Conservation (phyloP, 1,140 invertebrate species). For the Philaenus spumarius region DNA sequence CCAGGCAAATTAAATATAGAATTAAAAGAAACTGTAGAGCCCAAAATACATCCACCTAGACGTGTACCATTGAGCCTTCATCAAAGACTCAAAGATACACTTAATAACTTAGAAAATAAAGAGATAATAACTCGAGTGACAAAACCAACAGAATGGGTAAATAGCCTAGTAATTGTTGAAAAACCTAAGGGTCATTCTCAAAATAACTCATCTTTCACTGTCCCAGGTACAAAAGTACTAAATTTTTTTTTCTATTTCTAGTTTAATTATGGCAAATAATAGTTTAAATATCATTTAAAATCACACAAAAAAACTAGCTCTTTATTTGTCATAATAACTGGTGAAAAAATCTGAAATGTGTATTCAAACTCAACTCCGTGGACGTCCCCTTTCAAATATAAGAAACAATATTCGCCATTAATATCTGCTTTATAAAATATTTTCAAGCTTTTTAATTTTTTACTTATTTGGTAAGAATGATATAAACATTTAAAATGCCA, state of each 20-base stretch:
- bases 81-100: no score
- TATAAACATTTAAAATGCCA: not conserved
- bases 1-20: no score
- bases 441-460: not conserved
- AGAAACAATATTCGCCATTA: slow-evolving; percentile 2
- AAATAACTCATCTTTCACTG: not conserved
- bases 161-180: no score
- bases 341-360: not conserved
- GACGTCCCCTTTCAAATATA: not conserved
- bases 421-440: not conserved
- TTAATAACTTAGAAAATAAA: no score
- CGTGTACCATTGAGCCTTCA: no score
- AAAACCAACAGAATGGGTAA: no score
- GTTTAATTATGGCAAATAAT: not conserved
- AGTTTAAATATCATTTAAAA: not conserved
- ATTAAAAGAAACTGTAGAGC: no score
- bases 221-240: not conserved
- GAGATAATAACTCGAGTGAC: no score
- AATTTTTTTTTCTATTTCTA: not conserved
- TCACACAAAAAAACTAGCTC: not conserved
- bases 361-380: slow-evolving; percentile 1
- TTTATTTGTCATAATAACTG: not conserved
- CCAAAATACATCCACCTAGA: no score
- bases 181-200: slow-evolving; percentile 1
- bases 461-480: not conserved